These are phyloP conservation scores for Pantherophis guttatus DNA, from an alignment of 2,113 vertebrate genomes.

Conservation along the genomic window DNA sequence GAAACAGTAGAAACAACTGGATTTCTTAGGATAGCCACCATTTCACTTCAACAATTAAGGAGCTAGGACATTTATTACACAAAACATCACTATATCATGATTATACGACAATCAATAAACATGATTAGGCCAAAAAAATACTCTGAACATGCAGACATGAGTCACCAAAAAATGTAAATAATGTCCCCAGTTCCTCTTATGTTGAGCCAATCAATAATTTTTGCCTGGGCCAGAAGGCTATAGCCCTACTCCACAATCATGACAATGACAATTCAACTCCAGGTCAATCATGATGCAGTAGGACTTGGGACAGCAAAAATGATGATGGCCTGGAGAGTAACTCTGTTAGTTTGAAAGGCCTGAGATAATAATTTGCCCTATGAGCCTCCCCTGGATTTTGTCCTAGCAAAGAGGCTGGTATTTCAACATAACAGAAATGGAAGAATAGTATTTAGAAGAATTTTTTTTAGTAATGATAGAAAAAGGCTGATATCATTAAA, in stretches of 20 bases:
- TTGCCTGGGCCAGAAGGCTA: slow-evolving; percentile 40
- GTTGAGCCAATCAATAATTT: slow-evolving; percentile 6
- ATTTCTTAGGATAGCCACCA: neutral
- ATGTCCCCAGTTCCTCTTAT: neutral
- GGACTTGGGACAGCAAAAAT: slow-evolving; percentile 21
- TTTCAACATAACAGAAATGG: neutral
- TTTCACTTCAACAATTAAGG: neutral
- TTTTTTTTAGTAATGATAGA: neutral
- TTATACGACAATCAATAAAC: neutral
- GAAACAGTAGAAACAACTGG: neutral
- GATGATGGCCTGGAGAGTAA: slow-evolving; percentile 28
- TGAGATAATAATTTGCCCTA: neutral
- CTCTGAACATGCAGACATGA: neutral
- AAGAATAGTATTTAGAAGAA: neutral
- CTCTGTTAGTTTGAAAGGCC: slow-evolving; percentile 29
- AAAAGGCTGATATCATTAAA: neutral
- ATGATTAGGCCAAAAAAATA: neutral
- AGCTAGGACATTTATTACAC: neutral
- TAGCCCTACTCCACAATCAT: slow-evolving; percentile 26
- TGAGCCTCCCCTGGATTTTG: neutral
- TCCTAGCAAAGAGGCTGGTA: too few species aligned
- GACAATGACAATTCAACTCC: slow-evolving; percentile 45
- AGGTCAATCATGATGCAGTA: slow-evolving; percentile 61
- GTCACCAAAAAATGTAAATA: neutral
- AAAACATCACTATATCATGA: neutral